phyloP scores from a whole-genome alignment of 2,113 vertebrate genomes.

The Leptobrachium ailaonicum region DNA sequence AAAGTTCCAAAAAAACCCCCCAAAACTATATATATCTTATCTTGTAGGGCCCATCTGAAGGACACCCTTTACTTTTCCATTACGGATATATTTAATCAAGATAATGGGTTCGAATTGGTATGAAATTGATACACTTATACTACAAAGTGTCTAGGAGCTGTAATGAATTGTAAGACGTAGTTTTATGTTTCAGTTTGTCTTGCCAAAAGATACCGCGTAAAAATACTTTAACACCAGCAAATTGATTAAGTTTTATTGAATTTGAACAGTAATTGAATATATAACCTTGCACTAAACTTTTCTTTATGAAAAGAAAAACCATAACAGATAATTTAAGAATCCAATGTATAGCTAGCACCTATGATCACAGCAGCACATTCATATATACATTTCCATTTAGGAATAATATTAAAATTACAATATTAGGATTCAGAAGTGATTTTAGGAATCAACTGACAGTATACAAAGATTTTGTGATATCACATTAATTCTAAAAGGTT shows the following conservation, averaged over 20 bases:
- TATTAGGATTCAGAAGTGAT: too few relatives aligned
- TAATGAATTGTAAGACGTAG: background rate
- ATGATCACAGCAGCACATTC: background rate
- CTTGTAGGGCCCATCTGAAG: conserved; percentile 21
- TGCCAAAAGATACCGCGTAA: conserved; percentile 11
- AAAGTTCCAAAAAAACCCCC: too few relatives aligned
- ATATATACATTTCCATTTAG: background rate
- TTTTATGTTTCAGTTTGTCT: background rate
- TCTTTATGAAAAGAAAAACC: background rate
- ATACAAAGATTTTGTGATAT: too few relatives aligned
- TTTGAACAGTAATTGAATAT: background rate
- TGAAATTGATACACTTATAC: conserved; percentile 19
- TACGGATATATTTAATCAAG: conserved; percentile 25
- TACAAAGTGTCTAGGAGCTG: conserved; percentile 7
- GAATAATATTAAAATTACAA: too few relatives aligned
- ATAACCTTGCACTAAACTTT: background rate
- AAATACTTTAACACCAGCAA: background rate
- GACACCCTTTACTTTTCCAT: conserved; percentile 3
- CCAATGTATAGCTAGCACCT: background rate
- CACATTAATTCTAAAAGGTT: too few relatives aligned
- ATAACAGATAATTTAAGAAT: background rate
- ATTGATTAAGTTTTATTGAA: background rate
- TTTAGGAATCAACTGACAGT: too few relatives aligned
- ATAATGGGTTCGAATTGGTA: conserved; percentile 11
- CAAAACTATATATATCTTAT: background rate